Percentiles rank a stretch among this genome's conserved stretches.
Evolutionary conservation across 2,113 vertebrate species (phyloP).

Genomic region (Sorex fumeus): DNA sequence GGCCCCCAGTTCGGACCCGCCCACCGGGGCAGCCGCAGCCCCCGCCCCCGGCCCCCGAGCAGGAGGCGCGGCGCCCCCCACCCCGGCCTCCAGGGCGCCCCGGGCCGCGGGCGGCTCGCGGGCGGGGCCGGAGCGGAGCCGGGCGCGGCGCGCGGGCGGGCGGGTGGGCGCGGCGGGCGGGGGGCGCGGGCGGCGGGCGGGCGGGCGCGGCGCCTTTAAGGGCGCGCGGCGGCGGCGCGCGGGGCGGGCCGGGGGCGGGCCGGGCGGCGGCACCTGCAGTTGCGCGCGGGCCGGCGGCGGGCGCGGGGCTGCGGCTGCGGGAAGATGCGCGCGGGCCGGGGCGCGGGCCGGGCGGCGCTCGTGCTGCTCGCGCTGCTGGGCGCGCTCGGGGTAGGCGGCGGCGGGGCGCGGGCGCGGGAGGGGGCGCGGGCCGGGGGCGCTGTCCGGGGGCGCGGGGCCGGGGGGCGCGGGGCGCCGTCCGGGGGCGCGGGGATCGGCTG

Average conservation of each 20-base stretch:
- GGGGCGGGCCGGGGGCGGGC: slow-evolving; percentile 84
- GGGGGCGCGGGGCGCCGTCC: background rate
- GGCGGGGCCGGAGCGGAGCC: background rate
- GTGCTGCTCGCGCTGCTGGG: too few species aligned
- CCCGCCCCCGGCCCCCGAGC: background rate
- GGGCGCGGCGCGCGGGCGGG: accelerated
- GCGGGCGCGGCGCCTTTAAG: slow-evolving; percentile 83
- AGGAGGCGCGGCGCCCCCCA: background rate
- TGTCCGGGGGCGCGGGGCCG: too few species aligned
- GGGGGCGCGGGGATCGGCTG: background rate
- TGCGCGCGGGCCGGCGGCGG: slow-evolving; percentile 79
- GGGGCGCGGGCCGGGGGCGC: too few species aligned
- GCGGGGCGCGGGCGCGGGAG: background rate
- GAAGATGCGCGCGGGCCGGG: slow-evolving; percentile 79
- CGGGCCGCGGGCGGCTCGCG: background rate
- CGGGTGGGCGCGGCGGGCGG: accelerated
- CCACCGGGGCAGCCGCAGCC: background rate
- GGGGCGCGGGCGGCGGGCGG: background rate
- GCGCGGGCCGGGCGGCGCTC: too few species aligned
- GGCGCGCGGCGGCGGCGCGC: slow-evolving; percentile 72
- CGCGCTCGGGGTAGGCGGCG: background rate
- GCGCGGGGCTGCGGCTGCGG: slow-evolving; percentile 65
- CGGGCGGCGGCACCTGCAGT: slow-evolving; percentile 87
- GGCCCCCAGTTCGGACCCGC: too few species aligned
- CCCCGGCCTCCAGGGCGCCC: background rate